Base-by-base conservation (phyloP, 2,113 vertebrate genomes). In the Macquaria ambigua region DNA sequence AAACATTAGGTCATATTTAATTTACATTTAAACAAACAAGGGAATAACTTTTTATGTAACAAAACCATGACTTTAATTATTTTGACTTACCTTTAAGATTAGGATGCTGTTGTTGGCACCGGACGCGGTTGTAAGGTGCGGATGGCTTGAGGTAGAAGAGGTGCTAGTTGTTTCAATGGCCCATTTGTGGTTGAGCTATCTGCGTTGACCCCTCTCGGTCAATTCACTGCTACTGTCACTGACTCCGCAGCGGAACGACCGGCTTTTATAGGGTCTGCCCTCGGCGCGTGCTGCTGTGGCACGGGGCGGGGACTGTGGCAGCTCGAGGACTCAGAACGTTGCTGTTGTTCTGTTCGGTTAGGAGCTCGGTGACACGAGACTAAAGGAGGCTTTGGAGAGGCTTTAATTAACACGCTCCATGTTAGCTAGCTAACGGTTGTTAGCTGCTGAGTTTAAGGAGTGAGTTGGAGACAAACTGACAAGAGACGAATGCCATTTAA, bases 171-270 rank as follows among this genome's bases (percentile, higher is more conserved):
- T 81, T 79, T 61, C 82, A 41, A 25, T 93, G 81, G 88, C 92
- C 96, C 96, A 96, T 96, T 87, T 85, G 94, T 91, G 28, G 64
- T 71, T 11, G 34, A 67, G 6, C n/a, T 79, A 8, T 50, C 67
- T 2, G 10, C 5, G 5, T 7, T 7, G 86, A 72, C 56, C 83
- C 53, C 31, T 55, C 41, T n/a, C 46, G 84, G 55, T 82, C 87
- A 41, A 79, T 59, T 9, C 2, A 0, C 48, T 2, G 73, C 69
- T 72, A 46, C 39, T 55, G 46, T n/a, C 20, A 25, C 34, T 69
- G 70, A 8, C 6, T 25, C 20, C 0, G 0, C 0, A 0, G 34
- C 0, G 0, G 5, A 9, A 1, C 2, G 0, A 18, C 11, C 1
- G 12, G 10, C 9, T 12, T 91, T 83, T 93, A 93, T 89, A 87